Evolutionary conservation across 2,797 vertebrate genomes (phyloP).

Genomic region (Vultur gryphus): DNA sequence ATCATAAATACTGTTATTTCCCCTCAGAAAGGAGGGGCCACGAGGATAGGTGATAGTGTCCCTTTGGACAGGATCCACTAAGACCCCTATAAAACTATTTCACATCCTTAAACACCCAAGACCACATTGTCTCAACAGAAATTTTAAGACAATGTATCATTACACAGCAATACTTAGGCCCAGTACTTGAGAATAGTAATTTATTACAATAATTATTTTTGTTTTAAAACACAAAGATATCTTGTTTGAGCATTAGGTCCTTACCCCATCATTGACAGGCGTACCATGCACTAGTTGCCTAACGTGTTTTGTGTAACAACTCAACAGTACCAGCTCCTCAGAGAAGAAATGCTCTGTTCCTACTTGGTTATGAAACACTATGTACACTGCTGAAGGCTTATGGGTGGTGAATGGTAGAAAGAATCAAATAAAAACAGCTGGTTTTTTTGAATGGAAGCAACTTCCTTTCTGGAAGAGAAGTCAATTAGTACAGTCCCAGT

Average conservation of each 20-base stretch:
- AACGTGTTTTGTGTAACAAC: not conserved
- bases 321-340: not conserved
- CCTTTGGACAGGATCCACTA: not conserved
- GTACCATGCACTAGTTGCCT: not conserved
- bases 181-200: not conserved
- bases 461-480: not conserved
- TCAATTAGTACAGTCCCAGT: not conserved
- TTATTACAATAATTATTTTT: not conserved
- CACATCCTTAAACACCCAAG: not conserved
- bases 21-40: not conserved
- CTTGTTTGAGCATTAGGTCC: not conserved
- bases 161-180: not conserved
- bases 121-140: not conserved
- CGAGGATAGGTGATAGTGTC: not conserved
- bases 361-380: not conserved
- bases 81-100: not conserved
- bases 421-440: not conserved
- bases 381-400: not conserved
- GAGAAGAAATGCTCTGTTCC: not conserved
- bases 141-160: not conserved
- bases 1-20: not conserved
- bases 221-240: not conserved
- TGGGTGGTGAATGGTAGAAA: not conserved
- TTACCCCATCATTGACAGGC: not conserved
- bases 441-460: not conserved